These are phyloP conservation scores for Gallinago paraguaiae DNA, from an alignment of 2,113 vertebrate genomes.

Conservation along the genomic window DNA sequence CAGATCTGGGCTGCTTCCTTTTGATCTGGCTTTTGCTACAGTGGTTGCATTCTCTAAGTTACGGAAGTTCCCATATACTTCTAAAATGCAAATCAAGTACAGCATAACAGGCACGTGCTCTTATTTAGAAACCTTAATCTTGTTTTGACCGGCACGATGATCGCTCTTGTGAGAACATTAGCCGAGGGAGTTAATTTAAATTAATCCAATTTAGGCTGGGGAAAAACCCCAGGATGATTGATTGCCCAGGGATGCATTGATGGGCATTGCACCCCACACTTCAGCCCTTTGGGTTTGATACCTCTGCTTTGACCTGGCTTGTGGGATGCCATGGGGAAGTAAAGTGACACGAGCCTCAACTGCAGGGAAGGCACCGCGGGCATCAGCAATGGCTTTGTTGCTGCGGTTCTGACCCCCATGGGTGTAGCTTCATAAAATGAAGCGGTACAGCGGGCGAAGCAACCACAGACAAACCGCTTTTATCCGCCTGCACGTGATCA, in stretches of 20 bases:
- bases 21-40: not conserved
- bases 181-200: not conserved
- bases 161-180: not conserved
- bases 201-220: not conserved
- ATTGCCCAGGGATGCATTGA: not conserved
- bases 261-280: not conserved
- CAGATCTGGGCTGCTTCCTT: not conserved
- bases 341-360: rapidly evolving
- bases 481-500: conserved; percentile 15
- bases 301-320: not conserved
- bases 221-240: not conserved
- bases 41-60: not conserved
- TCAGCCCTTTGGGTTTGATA: not conserved
- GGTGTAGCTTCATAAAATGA: not conserved
- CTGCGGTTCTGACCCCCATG: rapidly evolving
- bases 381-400: rapidly evolving
- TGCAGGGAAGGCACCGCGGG: not conserved
- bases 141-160: not conserved
- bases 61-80: not conserved
- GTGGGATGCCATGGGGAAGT: rapidly evolving
- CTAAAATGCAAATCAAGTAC: not conserved
- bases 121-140: not conserved
- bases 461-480: not conserved
- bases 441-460: rapidly evolving
- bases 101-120: not conserved